Conservation (phyloP, 2,113 vertebrate genomes). For the Pseudonaja textilis region DNA sequence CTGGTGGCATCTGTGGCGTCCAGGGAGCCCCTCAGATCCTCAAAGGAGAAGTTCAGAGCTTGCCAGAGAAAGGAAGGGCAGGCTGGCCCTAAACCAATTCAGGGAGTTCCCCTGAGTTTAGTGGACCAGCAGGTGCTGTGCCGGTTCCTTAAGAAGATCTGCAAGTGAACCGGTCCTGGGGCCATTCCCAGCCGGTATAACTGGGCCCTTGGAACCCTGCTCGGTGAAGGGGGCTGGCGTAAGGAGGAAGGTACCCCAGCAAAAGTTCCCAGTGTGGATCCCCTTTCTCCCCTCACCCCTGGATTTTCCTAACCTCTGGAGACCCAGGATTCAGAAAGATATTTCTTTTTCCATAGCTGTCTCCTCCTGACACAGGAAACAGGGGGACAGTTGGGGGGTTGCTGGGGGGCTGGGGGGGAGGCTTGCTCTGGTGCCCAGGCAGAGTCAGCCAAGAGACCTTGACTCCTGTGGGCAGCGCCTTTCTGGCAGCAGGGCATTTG, state of each 20-base stretch:
- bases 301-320: too few species aligned
- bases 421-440: background rate
- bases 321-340: background rate
- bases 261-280: background rate
- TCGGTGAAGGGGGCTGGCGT: background rate
- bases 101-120: background rate
- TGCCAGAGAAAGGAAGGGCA: background rate
- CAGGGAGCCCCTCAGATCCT: fast-evolving
- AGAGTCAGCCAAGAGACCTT: background rate
- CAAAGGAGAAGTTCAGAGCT: fast-evolving
- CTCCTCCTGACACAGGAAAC: background rate
- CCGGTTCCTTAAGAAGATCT: background rate
- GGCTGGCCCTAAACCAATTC: background rate
- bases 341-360: too few species aligned
- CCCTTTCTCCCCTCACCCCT: background rate
- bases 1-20: background rate
- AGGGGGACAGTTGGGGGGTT: background rate
- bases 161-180: background rate
- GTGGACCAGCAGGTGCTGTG: background rate
- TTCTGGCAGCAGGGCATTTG: background rate
- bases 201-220: background rate
- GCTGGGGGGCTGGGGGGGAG: background rate
- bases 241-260: background rate
- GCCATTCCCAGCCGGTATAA: too few species aligned
- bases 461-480: background rate